These are phyloP conservation scores for Hemithea aestivaria DNA, from an alignment of 2,888 invertebrate species.

Conservation along the genomic window DNA sequence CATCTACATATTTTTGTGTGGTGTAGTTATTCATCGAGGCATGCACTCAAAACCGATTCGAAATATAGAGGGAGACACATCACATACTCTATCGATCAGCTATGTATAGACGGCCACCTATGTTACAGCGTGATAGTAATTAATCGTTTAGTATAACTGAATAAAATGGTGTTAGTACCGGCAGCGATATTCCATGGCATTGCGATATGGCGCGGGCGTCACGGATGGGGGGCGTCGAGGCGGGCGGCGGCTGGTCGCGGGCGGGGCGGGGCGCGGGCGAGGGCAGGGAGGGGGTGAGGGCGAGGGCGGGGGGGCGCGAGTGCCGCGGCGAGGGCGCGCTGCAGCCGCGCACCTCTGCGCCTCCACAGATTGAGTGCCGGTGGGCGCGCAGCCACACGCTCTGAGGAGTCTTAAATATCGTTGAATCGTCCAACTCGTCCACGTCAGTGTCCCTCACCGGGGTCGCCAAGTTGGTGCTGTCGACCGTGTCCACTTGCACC, in stretches of 20 bases:
- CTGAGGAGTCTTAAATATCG: slow-evolving; percentile 67
- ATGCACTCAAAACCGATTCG: slow-evolving; percentile 49
- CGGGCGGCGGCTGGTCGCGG: slow-evolving; percentile 60
- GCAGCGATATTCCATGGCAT: slow-evolving; percentile 77
- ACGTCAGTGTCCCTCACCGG: slow-evolving; percentile 44
- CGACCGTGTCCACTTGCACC: slow-evolving; percentile 70
- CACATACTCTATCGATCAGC: slow-evolving; percentile 18
- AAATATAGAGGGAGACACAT: slow-evolving; percentile 22
- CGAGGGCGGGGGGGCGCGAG: slow-evolving; percentile 28
- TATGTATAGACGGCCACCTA: slow-evolving; percentile 35
- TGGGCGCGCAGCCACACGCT: slow-evolving; percentile 58
- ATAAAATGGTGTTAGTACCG: slow-evolving; percentile 81
- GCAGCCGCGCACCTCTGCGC: slow-evolving; percentile 39
- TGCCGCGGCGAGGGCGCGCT: slow-evolving; percentile 29
- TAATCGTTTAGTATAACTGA: slow-evolving; percentile 66
- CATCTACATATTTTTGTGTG: slow-evolving; percentile 39
- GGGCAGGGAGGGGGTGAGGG: slow-evolving; percentile 25
- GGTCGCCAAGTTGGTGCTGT: slow-evolving; percentile 57
- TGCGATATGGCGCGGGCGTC: slow-evolving; percentile 73
- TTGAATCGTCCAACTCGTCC: slow-evolving; percentile 65
- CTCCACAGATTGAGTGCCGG: slow-evolving; percentile 61
- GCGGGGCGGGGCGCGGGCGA: slow-evolving; percentile 40
- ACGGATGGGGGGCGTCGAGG: slow-evolving; percentile 64
- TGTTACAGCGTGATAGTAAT: slow-evolving; percentile 49
- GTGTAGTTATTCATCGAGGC: slow-evolving; percentile 28